Evolutionary conservation across 2,113 vertebrate species (phyloP), one percentile per base, ranked within the genome.

Genomic region (Gasterosteus nipponicus): DNA sequence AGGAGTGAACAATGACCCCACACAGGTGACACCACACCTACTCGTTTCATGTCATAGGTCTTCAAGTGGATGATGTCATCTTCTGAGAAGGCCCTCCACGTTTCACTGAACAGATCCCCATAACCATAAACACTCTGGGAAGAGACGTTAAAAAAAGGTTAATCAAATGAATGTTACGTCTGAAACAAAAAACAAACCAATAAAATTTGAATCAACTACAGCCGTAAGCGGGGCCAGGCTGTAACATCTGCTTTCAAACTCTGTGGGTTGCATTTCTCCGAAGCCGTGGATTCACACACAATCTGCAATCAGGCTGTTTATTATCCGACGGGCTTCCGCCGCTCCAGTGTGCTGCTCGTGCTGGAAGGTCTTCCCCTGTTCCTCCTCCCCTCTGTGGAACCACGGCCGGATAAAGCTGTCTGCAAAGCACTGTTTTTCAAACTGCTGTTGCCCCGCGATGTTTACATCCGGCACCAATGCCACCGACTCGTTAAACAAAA

Each of bases 71-170:
- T 95, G 82, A 99, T 87, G 53, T 96, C 94, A 66, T 96, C 73
- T 70, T 97, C 93, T 7, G 97, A 95, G 78, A 99, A 99, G 12
- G 94, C 97, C 76, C 89, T 96, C 98, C 98, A 99, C 0, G 95
- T 97, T 81, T 98, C 97, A 6, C 93, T 93, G 91, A 99, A 99
- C 44, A 99, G 91, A 90, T 99, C 98, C 18, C 98, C 97, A 1
- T 99, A 99, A 57, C 95, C 94, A 64, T 98, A 97, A 4, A 94
- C 91, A 83, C 98, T 99, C 98, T 99, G 82, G 9, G 65, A 84
- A 72, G 58, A 76, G 41, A 66, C 26, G 77, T 35, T 11, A 2
- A 62, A 78, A 83, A 90, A 39, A 26, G 22, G 33, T 42, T 53
- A 60, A 18, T 75, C 58, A 14, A 69, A 77, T 57, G 71, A 49